phyloP scores from a whole-genome alignment of 2,797 vertebrate genomes.

The Sciurus carolinensis region DNA sequence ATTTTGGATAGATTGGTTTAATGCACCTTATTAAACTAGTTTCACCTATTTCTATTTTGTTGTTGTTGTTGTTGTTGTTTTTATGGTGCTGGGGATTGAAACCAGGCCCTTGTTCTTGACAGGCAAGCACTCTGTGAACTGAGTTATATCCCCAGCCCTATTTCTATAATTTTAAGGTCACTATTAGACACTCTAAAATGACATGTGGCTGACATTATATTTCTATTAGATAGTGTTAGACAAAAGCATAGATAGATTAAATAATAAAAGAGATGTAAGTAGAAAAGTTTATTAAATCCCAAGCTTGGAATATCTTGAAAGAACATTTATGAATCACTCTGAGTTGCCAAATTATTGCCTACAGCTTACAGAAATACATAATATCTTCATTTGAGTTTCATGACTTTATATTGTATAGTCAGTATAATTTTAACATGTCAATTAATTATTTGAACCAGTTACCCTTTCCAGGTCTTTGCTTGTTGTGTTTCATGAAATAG shows the following conservation, averaged over 20 bases:
- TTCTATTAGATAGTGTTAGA: slow-evolving; percentile 33
- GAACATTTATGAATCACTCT: neutral
- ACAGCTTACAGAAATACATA: slow-evolving; percentile 5
- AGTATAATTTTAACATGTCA: neutral
- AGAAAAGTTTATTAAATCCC: neutral
- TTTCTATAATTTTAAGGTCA: slow-evolving; percentile 50
- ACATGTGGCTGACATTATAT: neutral
- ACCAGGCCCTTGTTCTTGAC: too few relatives aligned
- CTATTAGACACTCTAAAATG: slow-evolving; percentile 50
- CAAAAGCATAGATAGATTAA: neutral
- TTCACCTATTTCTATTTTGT: slow-evolving; percentile 15
- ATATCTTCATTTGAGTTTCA: neutral
- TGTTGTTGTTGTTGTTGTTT: neutral
- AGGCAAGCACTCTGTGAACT: too few relatives aligned
- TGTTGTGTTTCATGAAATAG: slow-evolving; percentile 1
- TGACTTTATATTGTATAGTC: neutral
- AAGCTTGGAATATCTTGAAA: slow-evolving; percentile 49
- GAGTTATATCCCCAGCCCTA: neutral
- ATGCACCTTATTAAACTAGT: slow-evolving; percentile 46
- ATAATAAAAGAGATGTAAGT: neutral
- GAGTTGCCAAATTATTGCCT: neutral
- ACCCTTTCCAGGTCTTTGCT: slow-evolving; percentile 21
- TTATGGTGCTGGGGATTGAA: neutral
- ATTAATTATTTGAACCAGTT: neutral
- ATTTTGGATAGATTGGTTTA: slow-evolving; percentile 16